Evolutionary conservation across 2,113 vertebrate genomes (phyloP).

Genomic region (Pseudopodoces humilis): DNA sequence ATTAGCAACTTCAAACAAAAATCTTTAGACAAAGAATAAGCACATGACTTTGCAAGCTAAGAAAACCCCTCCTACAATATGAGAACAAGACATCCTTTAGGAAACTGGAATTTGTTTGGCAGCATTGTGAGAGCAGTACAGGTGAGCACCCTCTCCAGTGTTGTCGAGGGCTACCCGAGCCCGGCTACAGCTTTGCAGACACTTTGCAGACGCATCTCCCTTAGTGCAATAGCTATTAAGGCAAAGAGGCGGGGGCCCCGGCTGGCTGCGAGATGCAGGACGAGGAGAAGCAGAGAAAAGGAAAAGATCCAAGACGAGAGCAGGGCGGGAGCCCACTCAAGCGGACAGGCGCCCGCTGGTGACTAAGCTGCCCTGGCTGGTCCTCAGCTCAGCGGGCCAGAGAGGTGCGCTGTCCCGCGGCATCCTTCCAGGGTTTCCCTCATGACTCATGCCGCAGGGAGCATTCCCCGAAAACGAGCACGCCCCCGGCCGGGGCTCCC

Average conservation of each 20-base stretch:
- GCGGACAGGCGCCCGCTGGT: not conserved
- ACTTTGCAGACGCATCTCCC: fast-evolving
- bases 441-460: not conserved
- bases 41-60: not conserved
- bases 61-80: not conserved
- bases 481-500: not conserved
- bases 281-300: not conserved
- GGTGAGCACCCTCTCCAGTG: fast-evolving
- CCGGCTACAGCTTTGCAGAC: not conserved
- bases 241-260: not conserved
- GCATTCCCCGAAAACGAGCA: not conserved
- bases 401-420: not conserved
- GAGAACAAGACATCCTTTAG: not conserved
- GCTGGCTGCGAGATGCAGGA: not conserved
- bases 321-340: not conserved
- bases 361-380: not conserved
- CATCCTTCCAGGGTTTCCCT: not conserved
- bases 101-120: not conserved
- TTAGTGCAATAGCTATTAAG: fast-evolving
- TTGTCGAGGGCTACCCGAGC: not conserved
- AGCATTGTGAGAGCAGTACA: not conserved
- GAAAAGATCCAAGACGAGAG: not conserved
- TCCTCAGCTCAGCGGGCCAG: not conserved
- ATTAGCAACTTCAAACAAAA: not conserved
- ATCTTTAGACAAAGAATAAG: not conserved